Evolutionary conservation across 1,140 invertebrate genomes (phyloP).

Genomic region (Thaumetopoea pityocampa): DNA sequence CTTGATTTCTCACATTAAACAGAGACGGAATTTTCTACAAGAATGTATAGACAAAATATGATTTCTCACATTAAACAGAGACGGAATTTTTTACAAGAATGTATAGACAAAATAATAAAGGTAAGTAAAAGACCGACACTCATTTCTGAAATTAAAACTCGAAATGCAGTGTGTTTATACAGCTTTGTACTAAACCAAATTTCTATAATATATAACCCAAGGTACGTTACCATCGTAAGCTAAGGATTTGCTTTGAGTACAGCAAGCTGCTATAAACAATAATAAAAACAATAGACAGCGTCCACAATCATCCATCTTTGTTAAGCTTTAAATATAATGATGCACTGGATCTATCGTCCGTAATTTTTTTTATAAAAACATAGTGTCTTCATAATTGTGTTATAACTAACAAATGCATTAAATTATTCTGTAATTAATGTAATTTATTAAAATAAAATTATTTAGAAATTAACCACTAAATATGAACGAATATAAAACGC

Average conservation of each 20-base stretch:
- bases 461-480: too few species aligned
- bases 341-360: too few species aligned
- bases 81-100: neutral
- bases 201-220: neutral
- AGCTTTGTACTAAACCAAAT: neutral
- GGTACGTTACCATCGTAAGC: slow-evolving; percentile 15
- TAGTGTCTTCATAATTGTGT: too few species aligned
- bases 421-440: too few species aligned
- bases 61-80: neutral
- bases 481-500: too few species aligned
- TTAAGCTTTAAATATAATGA: too few species aligned
- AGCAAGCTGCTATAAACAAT: slow-evolving; percentile 10
- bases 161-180: neutral
- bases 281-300: slow-evolving; percentile 11
- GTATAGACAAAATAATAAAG: neutral
- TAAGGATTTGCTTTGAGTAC: slow-evolving; percentile 7
- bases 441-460: too few species aligned
- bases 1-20: too few species aligned
- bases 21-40: slow-evolving; percentile 1
- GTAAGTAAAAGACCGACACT: neutral
- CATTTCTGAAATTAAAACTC: neutral
- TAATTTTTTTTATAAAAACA: too few species aligned
- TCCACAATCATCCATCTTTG: slow-evolving; percentile 7
- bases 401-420: too few species aligned
- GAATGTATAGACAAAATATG: neutral